Evolutionary conservation across 2,797 vertebrate species (phyloP), one percentile per base, ranked within the genome.

Genomic region (Coendou prehensilis): DNA sequence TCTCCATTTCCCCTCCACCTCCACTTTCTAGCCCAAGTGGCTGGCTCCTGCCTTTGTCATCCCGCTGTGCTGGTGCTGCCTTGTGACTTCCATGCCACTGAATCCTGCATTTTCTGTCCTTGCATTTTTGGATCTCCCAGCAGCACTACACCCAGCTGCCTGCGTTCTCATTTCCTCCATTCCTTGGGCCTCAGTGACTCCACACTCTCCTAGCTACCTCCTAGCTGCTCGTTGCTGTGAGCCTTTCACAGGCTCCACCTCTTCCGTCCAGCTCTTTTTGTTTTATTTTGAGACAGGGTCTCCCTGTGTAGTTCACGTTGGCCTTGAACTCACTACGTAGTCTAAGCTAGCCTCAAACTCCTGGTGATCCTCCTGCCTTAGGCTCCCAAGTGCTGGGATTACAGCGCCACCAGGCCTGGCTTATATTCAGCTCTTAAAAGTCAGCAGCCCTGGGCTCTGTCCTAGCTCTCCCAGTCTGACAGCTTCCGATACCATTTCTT

Each of bases 81-180:
- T 45, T 15, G 15, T 2, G 83, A 33, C 11, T 37, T 54, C 33
- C 63, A 45, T 3, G 33, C 71, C 87, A 41, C 47, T 15, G 45
- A 37, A 30, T 81, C 75, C 75, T 18, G 20, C 20, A 9, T 23
- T 45, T 50, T 50, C 90, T 76, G 47, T n/a, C 56, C 54, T 22
- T 59, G 15, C 9, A 1, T 30, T 63, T 79, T 26, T 33, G 47
- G 45, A 6, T 33, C 15, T 95, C 79, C 37, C 37, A 14, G 86
- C 41, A 71, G 75, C 57, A 18, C 33, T 17, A 56, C 18, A 5
- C 41, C 41, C 69, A 63, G 59, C 61, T 54, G 83, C 13, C 52
- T 0, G 0, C 26, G 17, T 22, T 9, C 1, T 33, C 2, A 2
- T 17, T 9, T 45, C 52, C 52, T 87, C 63, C 1, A 13, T 59